A percentile compares a stretch with the other conserved stretches of the same genome.
Conservation (phyloP, 1,140 invertebrate genomes). For the Delia radicum region DNA sequence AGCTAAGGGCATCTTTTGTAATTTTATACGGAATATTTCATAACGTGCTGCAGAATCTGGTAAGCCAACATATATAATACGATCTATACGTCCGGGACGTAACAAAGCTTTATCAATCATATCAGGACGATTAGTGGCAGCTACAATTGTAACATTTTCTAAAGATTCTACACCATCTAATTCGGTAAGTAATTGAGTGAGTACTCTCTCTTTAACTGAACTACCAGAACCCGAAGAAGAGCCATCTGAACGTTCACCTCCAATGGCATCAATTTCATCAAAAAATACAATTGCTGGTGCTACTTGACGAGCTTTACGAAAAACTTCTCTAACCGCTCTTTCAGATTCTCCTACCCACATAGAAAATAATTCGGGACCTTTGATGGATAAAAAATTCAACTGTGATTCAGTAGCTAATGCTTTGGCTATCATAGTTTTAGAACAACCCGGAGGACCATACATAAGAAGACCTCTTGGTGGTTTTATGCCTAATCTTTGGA, state of each 20-base stretch:
- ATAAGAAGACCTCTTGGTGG: constrained; percentile 93
- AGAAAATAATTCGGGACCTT: constrained; percentile 89
- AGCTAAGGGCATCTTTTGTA: constrained; percentile 64
- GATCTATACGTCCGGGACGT: constrained; percentile 84
- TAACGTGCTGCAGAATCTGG: constrained; percentile 71
- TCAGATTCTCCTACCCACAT: constrained; percentile 99
- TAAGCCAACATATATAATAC: constrained; percentile 84
- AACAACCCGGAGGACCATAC: constrained; percentile 97
- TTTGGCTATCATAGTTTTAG: constrained; percentile 95
- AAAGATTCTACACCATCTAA: constrained; percentile 86
- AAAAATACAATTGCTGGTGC: constrained; percentile 96
- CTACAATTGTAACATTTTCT: constrained; percentile 84
- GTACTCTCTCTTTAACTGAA: constrained; percentile 78
- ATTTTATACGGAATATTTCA: constrained; percentile 73
- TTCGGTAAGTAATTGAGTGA: constrained; percentile 86
- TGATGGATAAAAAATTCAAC: constrained; percentile 87
- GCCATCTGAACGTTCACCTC: constrained; percentile 67
- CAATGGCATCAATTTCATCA: constrained; percentile 96
- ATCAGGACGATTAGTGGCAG: constrained; percentile 96
- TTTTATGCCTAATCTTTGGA: constrained; percentile 83
- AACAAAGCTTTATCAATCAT: constrained; percentile 87
- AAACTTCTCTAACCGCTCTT: constrained; percentile 85
- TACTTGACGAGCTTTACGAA: constrained; percentile 87
- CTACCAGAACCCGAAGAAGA: constrained; percentile 59
- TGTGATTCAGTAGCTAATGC: constrained; percentile 94